These are phyloP conservation scores for Toxotes lorentzi DNA, from an alignment of 2,797 vertebrate species.

Conservation along the genomic window DNA sequence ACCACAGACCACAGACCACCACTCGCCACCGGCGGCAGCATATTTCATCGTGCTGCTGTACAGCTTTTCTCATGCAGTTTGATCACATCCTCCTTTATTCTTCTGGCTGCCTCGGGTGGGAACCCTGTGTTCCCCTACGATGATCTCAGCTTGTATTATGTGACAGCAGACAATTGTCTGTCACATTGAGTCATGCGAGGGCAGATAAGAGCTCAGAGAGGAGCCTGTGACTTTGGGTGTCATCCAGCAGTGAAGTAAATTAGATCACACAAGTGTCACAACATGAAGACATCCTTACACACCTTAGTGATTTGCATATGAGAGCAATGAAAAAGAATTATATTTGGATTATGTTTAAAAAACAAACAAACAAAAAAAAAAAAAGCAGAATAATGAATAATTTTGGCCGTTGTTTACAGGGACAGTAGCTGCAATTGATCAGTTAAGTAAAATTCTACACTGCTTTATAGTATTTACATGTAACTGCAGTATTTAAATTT, in stretches of 20 bases:
- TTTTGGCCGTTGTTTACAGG: not conserved
- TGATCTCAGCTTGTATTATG: conserved; percentile 67
- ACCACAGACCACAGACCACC: conserved; percentile 4
- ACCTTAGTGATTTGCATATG: not conserved
- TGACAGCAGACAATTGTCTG: conserved; percentile 58
- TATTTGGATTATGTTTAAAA: not conserved
- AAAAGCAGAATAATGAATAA: no score
- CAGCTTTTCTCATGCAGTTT: conserved; percentile 36
- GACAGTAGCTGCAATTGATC: not conserved
- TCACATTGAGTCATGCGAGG: conserved; percentile 33
- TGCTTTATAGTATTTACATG: not conserved
- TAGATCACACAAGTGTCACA: conserved; percentile 15
- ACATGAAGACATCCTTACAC: not conserved
- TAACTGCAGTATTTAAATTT: not conserved
- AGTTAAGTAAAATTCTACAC: not conserved
- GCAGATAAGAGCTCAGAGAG: conserved; percentile 34
- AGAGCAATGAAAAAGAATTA: not conserved
- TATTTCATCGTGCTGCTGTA: conserved; percentile 2
- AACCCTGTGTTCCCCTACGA: conserved; percentile 30
- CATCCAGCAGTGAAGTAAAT: conserved; percentile 28
- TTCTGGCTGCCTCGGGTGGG: conserved; percentile 39
- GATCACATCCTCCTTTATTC: conserved; percentile 50
- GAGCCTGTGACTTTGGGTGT: conserved; percentile 17
- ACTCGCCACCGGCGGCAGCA: not conserved
- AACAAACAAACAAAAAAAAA: no score